Conservation (phyloP, 2,888 invertebrate species). For the Venustoraphidia nigricollis region DNA sequence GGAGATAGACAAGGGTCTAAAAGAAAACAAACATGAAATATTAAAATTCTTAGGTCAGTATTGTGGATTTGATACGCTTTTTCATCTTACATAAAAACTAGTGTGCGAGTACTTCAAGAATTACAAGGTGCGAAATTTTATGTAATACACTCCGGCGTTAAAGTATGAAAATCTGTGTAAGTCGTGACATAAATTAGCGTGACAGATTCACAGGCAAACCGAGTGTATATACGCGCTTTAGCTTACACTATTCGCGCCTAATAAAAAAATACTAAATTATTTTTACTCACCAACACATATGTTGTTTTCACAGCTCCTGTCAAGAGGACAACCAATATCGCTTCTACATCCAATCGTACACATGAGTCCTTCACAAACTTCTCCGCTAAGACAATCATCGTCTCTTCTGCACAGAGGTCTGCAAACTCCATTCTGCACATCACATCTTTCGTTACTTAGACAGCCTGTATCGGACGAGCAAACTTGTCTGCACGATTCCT, state of each 20-base stretch:
- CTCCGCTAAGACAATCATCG: slow-evolving; percentile 73
- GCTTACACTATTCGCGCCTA: too few species aligned
- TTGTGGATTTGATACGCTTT: too few species aligned
- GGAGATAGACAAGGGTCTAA: slow-evolving; percentile 56
- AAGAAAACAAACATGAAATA: slow-evolving; percentile 7
- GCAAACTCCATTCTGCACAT: slow-evolving; percentile 52
- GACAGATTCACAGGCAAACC: too few species aligned
- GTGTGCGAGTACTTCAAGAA: too few species aligned
- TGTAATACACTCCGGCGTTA: too few species aligned
- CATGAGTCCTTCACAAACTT: slow-evolving; percentile 68
- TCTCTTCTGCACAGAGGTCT: slow-evolving; percentile 71
- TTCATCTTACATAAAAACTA: neutral
- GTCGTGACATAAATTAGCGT: too few species aligned
- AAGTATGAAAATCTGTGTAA: too few species aligned
- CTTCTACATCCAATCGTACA: slow-evolving; percentile 71
- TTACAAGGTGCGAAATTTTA: too few species aligned
- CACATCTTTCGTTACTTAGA: slow-evolving; percentile 68
- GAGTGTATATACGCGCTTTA: too few species aligned
- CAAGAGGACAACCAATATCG: slow-evolving; percentile 56
- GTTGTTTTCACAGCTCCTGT: slow-evolving; percentile 59
- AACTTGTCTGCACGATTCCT: slow-evolving; percentile 57
- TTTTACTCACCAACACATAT: slow-evolving; percentile 44
- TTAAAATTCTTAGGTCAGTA: neutral
- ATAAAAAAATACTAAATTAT: too few species aligned
- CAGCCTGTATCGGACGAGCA: slow-evolving; percentile 65